phyloP scores from a whole-genome alignment of 2,797 vertebrate genomes.

The Nothura maculosa region DNA sequence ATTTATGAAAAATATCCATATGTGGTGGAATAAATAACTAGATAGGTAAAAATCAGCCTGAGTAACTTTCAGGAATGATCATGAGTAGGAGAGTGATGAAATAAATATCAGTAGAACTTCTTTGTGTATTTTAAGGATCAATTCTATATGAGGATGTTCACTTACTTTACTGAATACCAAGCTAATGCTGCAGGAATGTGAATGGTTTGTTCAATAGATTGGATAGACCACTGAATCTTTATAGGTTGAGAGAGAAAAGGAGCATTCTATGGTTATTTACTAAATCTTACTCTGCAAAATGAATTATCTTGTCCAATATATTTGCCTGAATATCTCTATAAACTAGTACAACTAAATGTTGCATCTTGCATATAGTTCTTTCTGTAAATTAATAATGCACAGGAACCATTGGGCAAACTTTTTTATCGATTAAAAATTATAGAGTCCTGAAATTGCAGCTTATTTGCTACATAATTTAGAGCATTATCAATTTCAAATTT shows the following conservation, averaged over 20 bases:
- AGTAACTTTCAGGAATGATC: conserved; percentile 7
- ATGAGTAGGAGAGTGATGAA: background rate
- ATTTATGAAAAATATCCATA: conserved; percentile 7
- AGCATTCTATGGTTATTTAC: background rate
- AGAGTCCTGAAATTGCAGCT: background rate
- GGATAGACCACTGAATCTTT: conserved; percentile 30
- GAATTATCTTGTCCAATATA: conserved; percentile 1
- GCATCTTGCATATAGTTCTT: conserved; percentile 6
- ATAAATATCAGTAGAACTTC: background rate
- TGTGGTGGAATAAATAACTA: conserved; percentile 30
- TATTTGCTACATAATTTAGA: background rate
- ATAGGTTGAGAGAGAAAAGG: conserved; percentile 25
- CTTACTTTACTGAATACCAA: background rate
- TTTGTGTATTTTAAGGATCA: background rate
- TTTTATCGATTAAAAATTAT: conserved; percentile 38
- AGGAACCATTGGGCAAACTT: background rate
- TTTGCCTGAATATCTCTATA: conserved; percentile 50
- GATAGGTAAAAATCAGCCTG: background rate
- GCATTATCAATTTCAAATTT: background rate
- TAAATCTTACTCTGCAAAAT: conserved; percentile 48
- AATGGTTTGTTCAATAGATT: background rate
- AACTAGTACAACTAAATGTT: conserved; percentile 20
- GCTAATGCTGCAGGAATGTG: conserved; percentile 19
- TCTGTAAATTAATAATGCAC: conserved; percentile 56
- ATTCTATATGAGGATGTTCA: background rate